A percentile compares a stretch with the other conserved stretches of the same genome.
Conservation (phyloP, 2,113 vertebrate genomes). For the Sterrhoptilus dennistouni region DNA sequence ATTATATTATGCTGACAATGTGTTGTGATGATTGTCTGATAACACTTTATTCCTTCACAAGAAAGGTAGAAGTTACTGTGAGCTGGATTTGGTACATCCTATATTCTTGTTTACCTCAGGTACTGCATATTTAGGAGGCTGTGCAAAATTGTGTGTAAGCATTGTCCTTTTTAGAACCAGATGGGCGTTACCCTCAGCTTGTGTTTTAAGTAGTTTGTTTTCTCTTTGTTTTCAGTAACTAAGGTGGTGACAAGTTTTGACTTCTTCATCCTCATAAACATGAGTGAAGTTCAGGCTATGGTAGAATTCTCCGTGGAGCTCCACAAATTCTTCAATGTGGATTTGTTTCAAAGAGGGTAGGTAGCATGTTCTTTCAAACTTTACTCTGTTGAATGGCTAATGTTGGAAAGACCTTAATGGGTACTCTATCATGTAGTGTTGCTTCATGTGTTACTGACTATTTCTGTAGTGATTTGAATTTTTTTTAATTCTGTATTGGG, state of each 20-base stretch:
- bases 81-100: background rate
- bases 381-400: background rate
- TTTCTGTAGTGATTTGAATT: background rate
- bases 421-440: background rate
- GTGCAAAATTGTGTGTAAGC: background rate
- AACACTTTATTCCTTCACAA: background rate
- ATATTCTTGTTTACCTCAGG: background rate
- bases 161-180: background rate
- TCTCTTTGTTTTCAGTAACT: slow-evolving; percentile 63
- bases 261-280: slow-evolving; percentile 83
- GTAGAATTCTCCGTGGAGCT: slow-evolving; percentile 99
- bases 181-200: background rate
- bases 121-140: background rate
- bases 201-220: slow-evolving; percentile 35
- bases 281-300: slow-evolving; percentile 98
- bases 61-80: background rate
- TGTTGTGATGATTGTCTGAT: background rate
- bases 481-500: background rate
- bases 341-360: slow-evolving; percentile 98
- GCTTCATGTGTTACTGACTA: background rate
- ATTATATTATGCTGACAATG: background rate
- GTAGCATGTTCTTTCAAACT: slow-evolving; percentile 43
- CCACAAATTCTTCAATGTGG: slow-evolving; percentile 99
- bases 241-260: slow-evolving; percentile 79
- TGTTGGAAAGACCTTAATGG: background rate